A percentile compares a stretch with the other conserved stretches of the same genome.
These are phyloP conservation scores for Dissostichus mawsoni DNA, from an alignment of 2,113 vertebrate species.

Conservation along the genomic window DNA sequence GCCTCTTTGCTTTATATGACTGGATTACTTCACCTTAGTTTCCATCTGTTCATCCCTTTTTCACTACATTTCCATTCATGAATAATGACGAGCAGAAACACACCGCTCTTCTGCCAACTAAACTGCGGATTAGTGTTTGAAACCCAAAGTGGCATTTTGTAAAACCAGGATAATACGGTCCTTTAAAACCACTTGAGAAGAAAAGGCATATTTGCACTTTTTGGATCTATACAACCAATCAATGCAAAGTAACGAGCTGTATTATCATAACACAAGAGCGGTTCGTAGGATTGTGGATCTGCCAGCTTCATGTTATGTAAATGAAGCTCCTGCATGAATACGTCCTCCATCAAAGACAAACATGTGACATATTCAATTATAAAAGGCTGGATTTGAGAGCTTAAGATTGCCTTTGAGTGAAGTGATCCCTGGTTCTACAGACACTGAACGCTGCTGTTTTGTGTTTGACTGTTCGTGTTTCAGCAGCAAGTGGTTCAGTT, in stretches of 20 bases:
- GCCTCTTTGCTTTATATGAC: neutral
- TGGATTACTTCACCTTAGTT: constrained; percentile 12
- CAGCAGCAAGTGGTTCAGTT: neutral
- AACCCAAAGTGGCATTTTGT: constrained; percentile 29
- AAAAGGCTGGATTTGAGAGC: neutral
- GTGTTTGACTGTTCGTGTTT: neutral
- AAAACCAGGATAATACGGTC: constrained; percentile 34
- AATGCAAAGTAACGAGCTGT: constrained; percentile 53
- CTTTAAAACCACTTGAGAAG: constrained; percentile 41
- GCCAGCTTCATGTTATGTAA: constrained; percentile 47
- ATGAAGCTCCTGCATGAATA: constrained; percentile 36
- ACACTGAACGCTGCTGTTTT: neutral
- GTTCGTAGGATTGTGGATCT: constrained; percentile 9
- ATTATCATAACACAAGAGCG: constrained; percentile 54
- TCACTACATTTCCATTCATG: constrained; percentile 29
- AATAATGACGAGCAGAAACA: constrained; percentile 17
- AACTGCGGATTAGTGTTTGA: constrained; percentile 18
- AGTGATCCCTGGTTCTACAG: neutral
- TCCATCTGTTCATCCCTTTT: constrained; percentile 34
- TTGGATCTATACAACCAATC: constrained; percentile 39
- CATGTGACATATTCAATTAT: constrained; percentile 9
- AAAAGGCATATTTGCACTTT: constrained; percentile 33
- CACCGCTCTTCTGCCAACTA: neutral
- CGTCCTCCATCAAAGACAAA: constrained; percentile 25
- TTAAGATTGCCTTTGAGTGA: neutral